Evolutionary conservation across 2,888 invertebrate species (phyloP), one percentile per base, ranked within the genome.

Genomic region (Brassicogethes aeneus): DNA sequence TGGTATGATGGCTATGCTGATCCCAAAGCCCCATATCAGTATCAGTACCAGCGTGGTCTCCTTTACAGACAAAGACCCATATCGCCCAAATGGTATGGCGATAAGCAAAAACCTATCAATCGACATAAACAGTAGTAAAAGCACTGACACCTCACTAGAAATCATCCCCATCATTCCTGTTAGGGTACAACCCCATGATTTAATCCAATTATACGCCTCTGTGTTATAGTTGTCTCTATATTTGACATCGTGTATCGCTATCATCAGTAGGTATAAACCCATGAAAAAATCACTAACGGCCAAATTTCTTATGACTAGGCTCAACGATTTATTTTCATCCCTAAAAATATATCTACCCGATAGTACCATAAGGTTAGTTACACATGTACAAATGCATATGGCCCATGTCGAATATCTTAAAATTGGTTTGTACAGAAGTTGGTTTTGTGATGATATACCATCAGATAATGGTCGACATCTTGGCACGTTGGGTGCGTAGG

Each of bases 81-180:
- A 72, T 7, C 71, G 70, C 17, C 74, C 73, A 48, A 79, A 70
- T 0, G 79, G 77, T 54, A 75, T 71, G 1, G 75, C 76, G 47
- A 82, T 80, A 39, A 79, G 61, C 46, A 80, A 60, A 57, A 77
- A 83, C 49, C 83, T 69, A 51, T 83, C 82, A 50, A 82, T 61
- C 1, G 82, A 80, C 74, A 84, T 80, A 55, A 80, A 79, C 1
- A 79, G 75, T 47, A 84, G 61, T 42, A 82, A 77, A 31, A 83
- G 61, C 59, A 84, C 75, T 3, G 83, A 82, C 2, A 80, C 80
- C 68, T 84, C 82, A 2, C 77, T 76, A 1, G 82, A 81, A 15
- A 73, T 73, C 65, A 82, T 79, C 0, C 81, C 82, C 23, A 80
- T 51, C 2, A 77, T 68, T 17, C 83, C 83, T 17, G 75, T 66